Conservation (phyloP, 2,888 invertebrate species). For the Syrista parreyssii region DNA sequence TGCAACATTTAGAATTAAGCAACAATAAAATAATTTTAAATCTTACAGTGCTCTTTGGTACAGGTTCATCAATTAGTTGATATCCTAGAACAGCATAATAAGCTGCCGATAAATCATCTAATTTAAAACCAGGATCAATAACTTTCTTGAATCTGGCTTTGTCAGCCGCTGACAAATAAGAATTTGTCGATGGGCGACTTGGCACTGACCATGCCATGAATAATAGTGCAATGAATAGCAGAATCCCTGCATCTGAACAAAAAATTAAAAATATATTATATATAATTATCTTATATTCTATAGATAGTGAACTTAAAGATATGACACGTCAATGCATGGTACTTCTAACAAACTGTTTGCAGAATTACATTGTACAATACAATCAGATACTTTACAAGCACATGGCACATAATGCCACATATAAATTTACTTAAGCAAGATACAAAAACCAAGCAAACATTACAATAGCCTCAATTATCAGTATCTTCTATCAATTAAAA, state of each 20-base stretch:
- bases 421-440: neutral
- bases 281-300: neutral
- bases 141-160: conserved; percentile 54
- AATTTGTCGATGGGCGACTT: conserved; percentile 54
- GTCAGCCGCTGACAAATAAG: conserved; percentile 55
- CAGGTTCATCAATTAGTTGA: conserved; percentile 73
- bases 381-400: neutral
- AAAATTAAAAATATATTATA: neutral
- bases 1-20: neutral
- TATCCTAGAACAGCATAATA: conserved; percentile 83
- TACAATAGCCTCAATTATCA: neutral
- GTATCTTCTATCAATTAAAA: neutral
- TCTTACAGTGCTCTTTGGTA: conserved; percentile 71
- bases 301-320: neutral
- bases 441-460: neutral
- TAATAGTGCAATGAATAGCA: conserved; percentile 16
- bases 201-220: conserved; percentile 26
- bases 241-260: neutral
- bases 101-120: conserved; percentile 73
- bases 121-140: conserved; percentile 53
- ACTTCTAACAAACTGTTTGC: neutral
- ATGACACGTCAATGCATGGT: neutral
- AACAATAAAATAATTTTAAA: conserved; percentile 4
- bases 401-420: neutral
- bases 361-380: neutral